Evolutionary conservation across 2,113 vertebrate genomes (phyloP).

Genomic region (Chitala chitala): DNA sequence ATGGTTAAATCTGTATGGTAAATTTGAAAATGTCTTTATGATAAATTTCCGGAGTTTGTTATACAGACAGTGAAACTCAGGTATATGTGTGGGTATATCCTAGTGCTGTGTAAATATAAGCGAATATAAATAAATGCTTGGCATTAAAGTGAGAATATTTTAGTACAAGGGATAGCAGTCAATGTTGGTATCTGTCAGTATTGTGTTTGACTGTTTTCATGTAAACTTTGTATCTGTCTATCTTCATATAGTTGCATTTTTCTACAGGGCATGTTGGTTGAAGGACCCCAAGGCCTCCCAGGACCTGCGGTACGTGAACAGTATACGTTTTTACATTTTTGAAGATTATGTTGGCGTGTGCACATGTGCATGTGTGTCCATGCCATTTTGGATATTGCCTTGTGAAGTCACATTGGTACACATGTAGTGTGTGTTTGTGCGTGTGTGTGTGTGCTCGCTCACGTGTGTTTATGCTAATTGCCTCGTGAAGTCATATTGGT

Average conservation of each 20-base stretch:
- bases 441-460: background rate
- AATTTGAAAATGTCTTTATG: too few species aligned
- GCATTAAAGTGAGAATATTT: too few species aligned
- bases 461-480: background rate
- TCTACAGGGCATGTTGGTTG: conserved; percentile 62
- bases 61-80: too few species aligned
- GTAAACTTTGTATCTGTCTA: background rate
- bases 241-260: background rate
- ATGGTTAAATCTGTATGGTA: background rate
- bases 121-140: too few species aligned
- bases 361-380: too few species aligned
- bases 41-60: too few species aligned
- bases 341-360: background rate
- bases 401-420: too few species aligned
- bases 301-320: conserved; percentile 65
- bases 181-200: background rate
- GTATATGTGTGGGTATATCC: too few species aligned
- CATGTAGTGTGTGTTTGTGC: background rate
- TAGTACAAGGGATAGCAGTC: too few species aligned
- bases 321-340: too few species aligned
- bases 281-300: conserved; percentile 64
- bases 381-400: too few species aligned
- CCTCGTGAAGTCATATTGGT: background rate
- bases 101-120: too few species aligned
- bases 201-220: background rate